Base-by-base conservation (phyloP, 2,797 vertebrate genomes). In the Mallotus villosus region DNA sequence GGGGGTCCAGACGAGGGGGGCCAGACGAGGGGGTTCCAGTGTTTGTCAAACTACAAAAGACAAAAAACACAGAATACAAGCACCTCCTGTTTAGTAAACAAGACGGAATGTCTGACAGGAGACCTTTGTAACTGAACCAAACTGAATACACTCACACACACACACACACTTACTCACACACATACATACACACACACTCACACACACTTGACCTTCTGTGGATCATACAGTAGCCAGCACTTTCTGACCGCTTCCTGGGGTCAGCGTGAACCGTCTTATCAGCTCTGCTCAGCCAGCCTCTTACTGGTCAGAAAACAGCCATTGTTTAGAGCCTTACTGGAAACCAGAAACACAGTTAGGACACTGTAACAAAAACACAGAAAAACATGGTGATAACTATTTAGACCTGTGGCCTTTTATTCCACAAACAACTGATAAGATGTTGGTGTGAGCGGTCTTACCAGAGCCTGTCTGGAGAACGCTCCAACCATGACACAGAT, bases 341-440 rank as follows among this genome's bases (percentile, higher is more conserved):
- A 81, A 77, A 77, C 69, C 74, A 78, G 57, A 19, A 25, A 69
- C 27, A 1, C 51, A 62, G 68, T 70, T 68, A 60, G 59, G 70
- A 62, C 80, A 71, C 71, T 27, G 76, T 27, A 88, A 87, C 82
- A 88, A 87, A 84, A 87, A 83, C 82, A 89, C 61, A 63, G 22
- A 60, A 72, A 66, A 70, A 70, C 63, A 14, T 2, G 63, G 77
- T 77, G 78, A 87, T 91, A 86, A 88, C 71, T 75, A 63, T 60
- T 37, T 6, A 0, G 71, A 80, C 84, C 83, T 86, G 87, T 88
- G 80, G 77, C 74, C 57, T 72, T 67, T 5, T 67, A 78, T 82
- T 64, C 69, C 75, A 67, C 73, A 74, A 57, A 41, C 51, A 2
- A 21, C 76, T 79, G 87, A 89, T 90, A 89, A 86, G 84, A 91